Conservation (phyloP, 2,797 vertebrate species). For the Pipistrellus nathusii region DNA sequence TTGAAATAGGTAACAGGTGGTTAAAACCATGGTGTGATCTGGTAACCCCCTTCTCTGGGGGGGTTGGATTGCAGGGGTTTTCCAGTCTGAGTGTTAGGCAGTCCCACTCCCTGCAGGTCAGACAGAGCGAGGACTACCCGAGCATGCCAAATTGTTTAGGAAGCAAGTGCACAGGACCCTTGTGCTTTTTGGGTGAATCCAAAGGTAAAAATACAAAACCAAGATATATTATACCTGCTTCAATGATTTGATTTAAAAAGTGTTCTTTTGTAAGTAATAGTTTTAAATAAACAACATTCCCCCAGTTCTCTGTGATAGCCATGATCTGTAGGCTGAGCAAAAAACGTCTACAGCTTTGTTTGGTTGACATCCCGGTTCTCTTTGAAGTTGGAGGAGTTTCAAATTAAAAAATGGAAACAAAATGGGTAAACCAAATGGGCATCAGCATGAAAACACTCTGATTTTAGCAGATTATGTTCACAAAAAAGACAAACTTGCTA, state of each 20-base stretch:
- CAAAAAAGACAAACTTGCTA: not conserved
- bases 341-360: not conserved
- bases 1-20: not conserved
- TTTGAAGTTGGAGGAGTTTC: conserved; percentile 23
- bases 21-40: not conserved
- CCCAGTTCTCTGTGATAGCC: not conserved
- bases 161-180: not conserved
- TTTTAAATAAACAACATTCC: not conserved
- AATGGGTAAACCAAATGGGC: not conserved
- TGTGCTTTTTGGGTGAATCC: not conserved
- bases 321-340: not conserved
- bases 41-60: not conserved
- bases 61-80: not conserved
- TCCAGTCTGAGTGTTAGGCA: not conserved
- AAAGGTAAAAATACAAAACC: conserved; percentile 45
- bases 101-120: not conserved
- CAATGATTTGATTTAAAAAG: not conserved
- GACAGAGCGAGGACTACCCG: not conserved
- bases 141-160: not conserved
- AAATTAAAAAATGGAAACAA: conserved; percentile 39
- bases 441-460: not conserved
- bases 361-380: not conserved
- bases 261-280: not conserved
- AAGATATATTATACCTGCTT: not conserved
- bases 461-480: conserved; percentile 9